Conservation (phyloP, 2,888 invertebrate genomes). For the Icerya purchasi region DNA sequence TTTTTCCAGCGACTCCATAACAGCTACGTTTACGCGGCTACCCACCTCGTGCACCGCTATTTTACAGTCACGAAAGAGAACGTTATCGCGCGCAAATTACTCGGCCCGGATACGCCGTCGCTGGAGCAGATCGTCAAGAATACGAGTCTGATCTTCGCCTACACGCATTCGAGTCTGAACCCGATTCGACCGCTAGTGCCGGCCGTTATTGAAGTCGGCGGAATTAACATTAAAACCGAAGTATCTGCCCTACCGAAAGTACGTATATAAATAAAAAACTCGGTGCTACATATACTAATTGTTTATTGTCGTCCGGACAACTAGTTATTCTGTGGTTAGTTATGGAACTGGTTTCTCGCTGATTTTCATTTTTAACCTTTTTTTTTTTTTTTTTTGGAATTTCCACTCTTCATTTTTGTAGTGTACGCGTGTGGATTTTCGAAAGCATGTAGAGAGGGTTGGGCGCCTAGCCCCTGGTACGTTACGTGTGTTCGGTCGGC, state of each 20-base stretch:
- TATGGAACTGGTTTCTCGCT: too few relatives aligned
- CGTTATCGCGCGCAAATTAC: neutral
- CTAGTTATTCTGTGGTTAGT: too few relatives aligned
- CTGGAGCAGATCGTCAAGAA: conserved; percentile 9
- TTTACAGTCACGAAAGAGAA: neutral
- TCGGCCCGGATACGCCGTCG: conserved; percentile 4
- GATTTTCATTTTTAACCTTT: too few relatives aligned
- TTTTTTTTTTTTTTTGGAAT: too few relatives aligned
- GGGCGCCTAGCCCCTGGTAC: too few relatives aligned
- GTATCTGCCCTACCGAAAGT: conserved; percentile 4
- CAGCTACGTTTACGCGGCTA: neutral
- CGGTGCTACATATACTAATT: too few relatives aligned
- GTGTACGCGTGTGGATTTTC: too few relatives aligned
- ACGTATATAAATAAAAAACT: too few relatives aligned
- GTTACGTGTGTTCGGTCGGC: too few relatives aligned
- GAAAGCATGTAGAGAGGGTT: too few relatives aligned
- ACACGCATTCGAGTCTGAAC: conserved; percentile 11
- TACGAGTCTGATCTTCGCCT: conserved; percentile 12
- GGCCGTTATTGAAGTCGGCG: conserved; percentile 12
- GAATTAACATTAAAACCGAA: conserved; percentile 10
- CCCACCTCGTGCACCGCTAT: neutral
- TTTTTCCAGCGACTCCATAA: conserved; percentile 17
- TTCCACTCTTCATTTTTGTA: too few relatives aligned
- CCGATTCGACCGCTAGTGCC: conserved; percentile 8
- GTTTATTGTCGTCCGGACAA: too few relatives aligned